Evolutionary conservation across 2,888 invertebrate genomes (phyloP).

Genomic region (Tenodera sinensis): DNA sequence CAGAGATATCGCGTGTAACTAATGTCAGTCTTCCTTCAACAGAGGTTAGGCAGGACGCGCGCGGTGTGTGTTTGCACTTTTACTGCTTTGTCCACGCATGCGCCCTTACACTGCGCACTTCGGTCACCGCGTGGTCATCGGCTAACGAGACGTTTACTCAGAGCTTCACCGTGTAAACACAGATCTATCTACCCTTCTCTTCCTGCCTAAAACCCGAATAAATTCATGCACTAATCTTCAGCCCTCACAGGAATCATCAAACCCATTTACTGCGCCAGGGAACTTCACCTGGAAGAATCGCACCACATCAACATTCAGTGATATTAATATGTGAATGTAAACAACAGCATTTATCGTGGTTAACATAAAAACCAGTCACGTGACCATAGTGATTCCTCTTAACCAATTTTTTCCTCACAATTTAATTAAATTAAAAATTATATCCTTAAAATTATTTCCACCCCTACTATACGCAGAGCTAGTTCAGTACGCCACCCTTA

Average conservation of each 20-base stretch:
- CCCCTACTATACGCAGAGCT: too few species aligned
- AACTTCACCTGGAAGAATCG: too few species aligned
- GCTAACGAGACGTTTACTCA: slow-evolving; percentile 14
- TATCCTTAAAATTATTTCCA: too few species aligned
- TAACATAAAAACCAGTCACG: too few species aligned
- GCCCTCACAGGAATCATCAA: background rate
- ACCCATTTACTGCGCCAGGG: background rate
- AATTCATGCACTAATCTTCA: background rate
- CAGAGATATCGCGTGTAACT: background rate
- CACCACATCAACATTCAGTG: too few species aligned
- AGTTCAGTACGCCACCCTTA: too few species aligned
- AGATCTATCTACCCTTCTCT: background rate
- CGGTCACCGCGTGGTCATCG: background rate
- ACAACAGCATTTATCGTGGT: too few species aligned
- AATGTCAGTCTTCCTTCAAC: background rate
- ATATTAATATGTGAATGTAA: too few species aligned
- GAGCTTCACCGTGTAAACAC: background rate
- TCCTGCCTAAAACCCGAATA: background rate
- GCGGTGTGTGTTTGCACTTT: background rate
- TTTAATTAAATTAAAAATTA: too few species aligned
- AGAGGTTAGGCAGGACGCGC: background rate
- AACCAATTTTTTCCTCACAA: too few species aligned
- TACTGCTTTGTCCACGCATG: background rate
- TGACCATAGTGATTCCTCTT: too few species aligned
- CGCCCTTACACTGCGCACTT: background rate